A percentile compares a stretch with the other conserved stretches of the same genome.
Evolutionary conservation across 2,888 invertebrate species (phyloP).

Genomic region (Blastobasis adustella): DNA sequence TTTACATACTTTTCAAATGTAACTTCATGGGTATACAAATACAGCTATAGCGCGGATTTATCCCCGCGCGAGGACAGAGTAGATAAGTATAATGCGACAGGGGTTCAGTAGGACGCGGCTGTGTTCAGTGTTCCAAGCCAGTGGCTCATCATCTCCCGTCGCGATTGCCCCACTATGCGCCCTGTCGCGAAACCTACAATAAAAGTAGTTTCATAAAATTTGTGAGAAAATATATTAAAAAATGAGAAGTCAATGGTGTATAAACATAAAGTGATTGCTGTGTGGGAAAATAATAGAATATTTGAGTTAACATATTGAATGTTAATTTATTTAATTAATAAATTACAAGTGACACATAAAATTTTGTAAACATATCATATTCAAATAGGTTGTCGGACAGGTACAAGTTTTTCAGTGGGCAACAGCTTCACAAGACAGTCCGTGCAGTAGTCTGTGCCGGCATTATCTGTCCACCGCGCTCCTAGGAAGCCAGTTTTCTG

Average conservation of each 20-base stretch:
- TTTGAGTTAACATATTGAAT: no score
- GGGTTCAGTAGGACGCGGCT: slow-evolving; percentile 34
- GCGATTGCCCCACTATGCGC: slow-evolving; percentile 28
- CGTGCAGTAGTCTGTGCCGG: slow-evolving; percentile 65
- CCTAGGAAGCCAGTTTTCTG: slow-evolving; percentile 58
- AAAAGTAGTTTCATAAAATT: slow-evolving; percentile 4
- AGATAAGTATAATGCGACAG: no score
- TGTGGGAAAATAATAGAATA: no score
- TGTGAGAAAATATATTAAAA: not conserved
- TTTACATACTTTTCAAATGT: not conserved
- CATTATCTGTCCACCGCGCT: slow-evolving; percentile 65
- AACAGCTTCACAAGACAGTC: slow-evolving; percentile 59
- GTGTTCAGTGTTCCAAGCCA: slow-evolving; percentile 68
- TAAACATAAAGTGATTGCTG: no score
- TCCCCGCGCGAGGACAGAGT: no score
- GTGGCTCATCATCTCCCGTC: slow-evolving; percentile 50
- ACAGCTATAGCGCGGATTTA: not conserved
- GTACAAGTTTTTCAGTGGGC: slow-evolving; percentile 52
- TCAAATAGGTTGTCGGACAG: slow-evolving; percentile 39
- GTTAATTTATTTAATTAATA: no score
- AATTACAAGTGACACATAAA: not conserved
- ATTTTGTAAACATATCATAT: slow-evolving; percentile 7
- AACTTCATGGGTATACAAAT: not conserved
- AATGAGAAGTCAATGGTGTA: not conserved
- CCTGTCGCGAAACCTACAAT: slow-evolving; percentile 37